These are phyloP conservation scores for Thereuonema tuberculata DNA, from an alignment of 1,140 invertebrate genomes.

Conservation along the genomic window DNA sequence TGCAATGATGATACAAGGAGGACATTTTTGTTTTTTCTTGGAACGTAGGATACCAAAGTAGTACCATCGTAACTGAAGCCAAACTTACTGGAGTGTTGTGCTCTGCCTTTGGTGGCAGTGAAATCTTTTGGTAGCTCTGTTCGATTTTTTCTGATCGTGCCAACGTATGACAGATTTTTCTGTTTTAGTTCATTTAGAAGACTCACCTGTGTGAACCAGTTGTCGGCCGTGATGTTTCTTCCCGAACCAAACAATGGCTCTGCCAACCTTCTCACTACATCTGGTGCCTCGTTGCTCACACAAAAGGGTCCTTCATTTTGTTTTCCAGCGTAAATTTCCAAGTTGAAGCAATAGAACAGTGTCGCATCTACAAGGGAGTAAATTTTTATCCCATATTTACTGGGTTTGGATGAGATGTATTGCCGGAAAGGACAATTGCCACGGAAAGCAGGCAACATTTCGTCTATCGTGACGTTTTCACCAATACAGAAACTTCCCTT, in stretches of 20 bases:
- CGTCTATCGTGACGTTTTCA: conserved; percentile 6
- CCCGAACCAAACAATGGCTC: conserved; percentile 11
- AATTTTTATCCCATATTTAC: conserved; percentile 26
- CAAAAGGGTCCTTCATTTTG: neutral
- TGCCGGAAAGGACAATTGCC: conserved; percentile 4
- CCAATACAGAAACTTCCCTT: neutral
- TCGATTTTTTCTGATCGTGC: conserved; percentile 35
- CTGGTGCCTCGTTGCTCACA: conserved; percentile 11
- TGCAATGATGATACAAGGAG: neutral
- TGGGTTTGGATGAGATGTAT: conserved; percentile 20
- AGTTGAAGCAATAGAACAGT: conserved; percentile 12
- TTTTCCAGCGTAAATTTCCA: conserved; percentile 17
- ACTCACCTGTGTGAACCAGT: conserved; percentile 17
- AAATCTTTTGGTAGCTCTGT: conserved; percentile 27
- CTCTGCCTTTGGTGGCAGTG: neutral
- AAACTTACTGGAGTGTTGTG: conserved; percentile 23
- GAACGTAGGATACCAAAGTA: conserved; percentile 27
- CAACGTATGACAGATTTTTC: conserved; percentile 25
- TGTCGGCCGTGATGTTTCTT: conserved; percentile 20
- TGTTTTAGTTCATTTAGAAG: conserved; percentile 11
- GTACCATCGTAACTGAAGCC: conserved; percentile 17
- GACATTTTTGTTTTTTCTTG: conserved; percentile 15
- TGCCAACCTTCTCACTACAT: conserved; percentile 13
- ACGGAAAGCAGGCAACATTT: conserved; percentile 7
- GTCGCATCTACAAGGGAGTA: conserved; percentile 16